phyloP scores from a whole-genome alignment of 1,140 invertebrate species.

The Sesamia nonagrioides region DNA sequence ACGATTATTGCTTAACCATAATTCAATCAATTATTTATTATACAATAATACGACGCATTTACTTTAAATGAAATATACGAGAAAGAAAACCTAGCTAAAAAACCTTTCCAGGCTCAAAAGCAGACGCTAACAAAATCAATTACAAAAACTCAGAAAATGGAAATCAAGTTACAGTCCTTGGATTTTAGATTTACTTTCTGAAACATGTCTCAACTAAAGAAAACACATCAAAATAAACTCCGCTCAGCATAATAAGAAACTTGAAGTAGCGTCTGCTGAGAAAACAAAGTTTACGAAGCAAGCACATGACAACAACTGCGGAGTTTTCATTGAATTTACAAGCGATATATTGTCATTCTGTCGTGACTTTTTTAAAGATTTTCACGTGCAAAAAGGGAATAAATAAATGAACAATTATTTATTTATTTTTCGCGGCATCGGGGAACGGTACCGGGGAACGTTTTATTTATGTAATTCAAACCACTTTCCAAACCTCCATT shows the following conservation, averaged over 20 bases:
- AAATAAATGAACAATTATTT: not conserved
- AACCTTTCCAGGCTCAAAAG: not conserved
- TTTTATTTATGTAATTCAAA: no score
- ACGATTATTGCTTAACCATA: no score
- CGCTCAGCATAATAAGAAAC: slow-evolving; percentile 32
- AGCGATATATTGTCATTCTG: slow-evolving; percentile 30
- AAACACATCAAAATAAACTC: slow-evolving; percentile 40
- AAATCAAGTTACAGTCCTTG: not conserved
- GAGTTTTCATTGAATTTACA: slow-evolving; percentile 47
- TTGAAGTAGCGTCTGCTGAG: slow-evolving; percentile 30
- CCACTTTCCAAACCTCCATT: no score
- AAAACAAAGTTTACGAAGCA: slow-evolving; percentile 33
- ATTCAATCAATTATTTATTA: no score
- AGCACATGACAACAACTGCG: slow-evolving; percentile 1
- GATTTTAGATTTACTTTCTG: slow-evolving; percentile 1
- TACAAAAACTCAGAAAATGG: not conserved
- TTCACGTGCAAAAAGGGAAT: not conserved
- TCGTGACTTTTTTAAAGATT: not conserved
- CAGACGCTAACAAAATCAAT: not conserved
- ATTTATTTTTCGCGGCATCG: not conserved
- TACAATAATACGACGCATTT: no score
- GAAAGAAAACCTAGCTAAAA: not conserved
- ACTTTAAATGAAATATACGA: no score
- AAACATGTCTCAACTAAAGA: slow-evolving; percentile 19
- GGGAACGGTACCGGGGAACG: not conserved